Evolutionary conservation across 2,113 vertebrate species (phyloP).

Genomic region (Monopterus albus): DNA sequence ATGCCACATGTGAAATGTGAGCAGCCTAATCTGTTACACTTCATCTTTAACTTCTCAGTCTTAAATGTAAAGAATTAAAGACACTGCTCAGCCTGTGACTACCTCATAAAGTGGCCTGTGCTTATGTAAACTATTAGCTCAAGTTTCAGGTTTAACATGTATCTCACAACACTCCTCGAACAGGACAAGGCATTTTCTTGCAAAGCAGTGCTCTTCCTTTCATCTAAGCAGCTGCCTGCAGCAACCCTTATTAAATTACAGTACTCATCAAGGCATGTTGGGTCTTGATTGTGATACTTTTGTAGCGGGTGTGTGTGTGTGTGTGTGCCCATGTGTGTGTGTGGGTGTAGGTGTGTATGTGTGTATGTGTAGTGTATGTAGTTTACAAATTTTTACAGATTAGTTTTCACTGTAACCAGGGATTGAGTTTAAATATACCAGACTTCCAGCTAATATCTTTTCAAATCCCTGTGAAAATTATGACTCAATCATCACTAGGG

Average conservation of each 20-base stretch:
- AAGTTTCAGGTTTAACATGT: conserved; percentile 14
- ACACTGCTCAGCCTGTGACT: not conserved
- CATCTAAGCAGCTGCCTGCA: conserved; percentile 52
- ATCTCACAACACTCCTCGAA: conserved; percentile 15
- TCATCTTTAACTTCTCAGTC: not conserved
- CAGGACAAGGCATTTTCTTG: conserved; percentile 30
- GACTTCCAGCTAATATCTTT: conserved; percentile 67
- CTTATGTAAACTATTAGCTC: conserved; percentile 13
- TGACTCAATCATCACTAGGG: conserved; percentile 55
- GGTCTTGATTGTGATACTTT: conserved; percentile 52
- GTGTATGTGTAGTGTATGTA: conserved; percentile 1
- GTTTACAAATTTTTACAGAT: conserved; percentile 30
- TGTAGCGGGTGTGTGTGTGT: conserved; percentile 17
- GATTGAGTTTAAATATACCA: conserved; percentile 62
- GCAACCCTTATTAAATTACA: conserved; percentile 50
- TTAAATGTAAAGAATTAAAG: not conserved
- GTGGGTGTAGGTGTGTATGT: conserved; percentile 28
- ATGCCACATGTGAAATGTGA: not conserved
- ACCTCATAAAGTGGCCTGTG: not conserved
- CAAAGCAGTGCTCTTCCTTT: conserved; percentile 54
- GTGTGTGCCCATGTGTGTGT: conserved; percentile 17
- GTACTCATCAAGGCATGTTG: conserved; percentile 45
- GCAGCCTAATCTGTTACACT: not conserved
- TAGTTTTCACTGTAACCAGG: conserved; percentile 60
- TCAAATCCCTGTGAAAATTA: conserved; percentile 65